Evolutionary conservation across 1,140 invertebrate species (phyloP).

Genomic region (Maniola jurtina): DNA sequence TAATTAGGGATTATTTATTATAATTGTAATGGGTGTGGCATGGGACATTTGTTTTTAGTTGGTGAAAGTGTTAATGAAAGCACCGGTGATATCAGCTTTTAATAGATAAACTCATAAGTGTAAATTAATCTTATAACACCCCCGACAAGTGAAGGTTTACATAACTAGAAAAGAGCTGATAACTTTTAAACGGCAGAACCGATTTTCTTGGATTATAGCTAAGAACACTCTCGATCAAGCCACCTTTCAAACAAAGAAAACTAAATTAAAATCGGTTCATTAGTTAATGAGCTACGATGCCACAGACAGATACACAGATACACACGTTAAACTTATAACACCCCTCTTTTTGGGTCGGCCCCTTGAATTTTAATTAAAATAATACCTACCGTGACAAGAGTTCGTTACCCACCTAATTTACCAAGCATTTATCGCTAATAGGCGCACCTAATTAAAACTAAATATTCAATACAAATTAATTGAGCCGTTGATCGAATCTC

Average conservation of each 20-base stretch:
- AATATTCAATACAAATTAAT: constrained; percentile 45
- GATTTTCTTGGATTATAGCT: no score
- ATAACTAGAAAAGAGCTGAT: no score
- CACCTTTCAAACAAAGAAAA: no score
- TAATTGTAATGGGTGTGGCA: constrained; percentile 17
- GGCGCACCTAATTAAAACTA: constrained; percentile 38
- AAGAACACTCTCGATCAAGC: no score
- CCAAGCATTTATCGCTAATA: constrained; percentile 35
- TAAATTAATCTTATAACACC: no score
- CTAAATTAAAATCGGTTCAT: no score
- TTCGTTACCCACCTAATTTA: constrained; percentile 13
- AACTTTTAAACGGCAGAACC: no score
- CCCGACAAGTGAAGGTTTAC: no score
- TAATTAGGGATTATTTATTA: constrained; percentile 30
- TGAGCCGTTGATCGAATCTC: constrained; percentile 39
- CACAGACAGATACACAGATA: no score
- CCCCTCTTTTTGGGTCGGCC: no score
- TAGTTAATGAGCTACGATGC: no score
- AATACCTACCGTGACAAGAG: constrained; percentile 11
- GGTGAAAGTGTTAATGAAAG: constrained; percentile 16
- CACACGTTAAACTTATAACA: no score
- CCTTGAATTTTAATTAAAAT: constrained; percentile 1
- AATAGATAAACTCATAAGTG: background rate
- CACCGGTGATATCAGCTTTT: background rate
- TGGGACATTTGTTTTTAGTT: background rate